phyloP scores from a whole-genome alignment of 2,113 vertebrate species.

The Nerophis ophidion region DNA sequence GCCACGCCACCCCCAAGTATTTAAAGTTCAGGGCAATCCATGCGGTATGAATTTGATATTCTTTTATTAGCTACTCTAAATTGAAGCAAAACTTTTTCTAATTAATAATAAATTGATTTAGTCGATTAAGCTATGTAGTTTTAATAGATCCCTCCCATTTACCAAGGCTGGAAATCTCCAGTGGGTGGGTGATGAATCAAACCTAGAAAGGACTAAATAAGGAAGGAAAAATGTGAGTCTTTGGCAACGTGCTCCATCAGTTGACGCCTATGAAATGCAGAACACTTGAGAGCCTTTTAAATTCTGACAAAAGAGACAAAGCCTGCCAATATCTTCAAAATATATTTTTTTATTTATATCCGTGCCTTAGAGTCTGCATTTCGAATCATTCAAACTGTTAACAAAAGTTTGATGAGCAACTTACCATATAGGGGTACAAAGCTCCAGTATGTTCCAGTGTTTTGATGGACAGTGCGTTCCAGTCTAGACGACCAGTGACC shows the following conservation, averaged over 20 bases:
- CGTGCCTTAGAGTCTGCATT: constrained; percentile 27
- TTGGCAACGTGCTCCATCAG: constrained; percentile 19
- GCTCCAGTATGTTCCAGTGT: constrained; percentile 14
- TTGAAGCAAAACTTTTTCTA: too few relatives aligned
- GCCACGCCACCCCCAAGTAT: too few relatives aligned
- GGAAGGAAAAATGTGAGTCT: constrained; percentile 34
- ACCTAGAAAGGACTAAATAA: constrained; percentile 49
- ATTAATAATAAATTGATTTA: too few relatives aligned
- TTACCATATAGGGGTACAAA: constrained; percentile 23
- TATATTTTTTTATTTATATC: constrained; percentile 40
- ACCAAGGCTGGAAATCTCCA: too few relatives aligned
- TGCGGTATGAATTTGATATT: too few relatives aligned
- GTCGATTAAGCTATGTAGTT: too few relatives aligned
- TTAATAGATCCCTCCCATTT: too few relatives aligned
- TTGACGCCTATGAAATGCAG: constrained; percentile 40
- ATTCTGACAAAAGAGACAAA: constrained; percentile 40
- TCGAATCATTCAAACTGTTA: constrained; percentile 38
- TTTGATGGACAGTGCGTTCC: constrained; percentile 30
- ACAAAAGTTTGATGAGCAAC: constrained; percentile 26
- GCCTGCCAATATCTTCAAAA: constrained; percentile 28
- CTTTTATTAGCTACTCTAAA: too few relatives aligned
- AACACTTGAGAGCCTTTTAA: constrained; percentile 22
- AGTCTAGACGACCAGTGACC: constrained; percentile 21
- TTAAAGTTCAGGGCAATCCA: too few relatives aligned
- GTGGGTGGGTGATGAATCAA: too few relatives aligned